Percentiles rank a stretch among this genome's conserved stretches.
These are phyloP conservation scores for Perizoma affinitatum DNA, from an alignment of 2,888 invertebrate genomes.

Conservation along the genomic window DNA sequence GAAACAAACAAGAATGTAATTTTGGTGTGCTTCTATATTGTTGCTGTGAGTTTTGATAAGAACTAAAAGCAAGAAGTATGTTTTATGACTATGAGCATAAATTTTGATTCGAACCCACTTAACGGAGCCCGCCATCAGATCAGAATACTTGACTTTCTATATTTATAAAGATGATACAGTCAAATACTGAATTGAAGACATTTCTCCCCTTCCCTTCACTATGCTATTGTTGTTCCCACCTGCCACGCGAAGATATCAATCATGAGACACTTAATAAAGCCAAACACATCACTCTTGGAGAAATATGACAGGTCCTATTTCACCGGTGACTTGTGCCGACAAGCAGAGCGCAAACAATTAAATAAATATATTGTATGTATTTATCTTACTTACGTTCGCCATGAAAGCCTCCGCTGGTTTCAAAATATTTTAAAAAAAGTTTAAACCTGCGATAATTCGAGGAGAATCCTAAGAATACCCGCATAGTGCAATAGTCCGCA, in stretches of 20 bases:
- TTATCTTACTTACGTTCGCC: slow-evolving; percentile 31
- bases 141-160: no score
- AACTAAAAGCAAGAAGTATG: no score
- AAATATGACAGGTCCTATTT: slow-evolving; percentile 40
- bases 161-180: slow-evolving; percentile 24
- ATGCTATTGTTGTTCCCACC: slow-evolving; percentile 52
- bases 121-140: no score
- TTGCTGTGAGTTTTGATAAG: background rate
- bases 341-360: slow-evolving; percentile 30
- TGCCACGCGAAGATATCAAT: slow-evolving; percentile 69
- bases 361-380: slow-evolving; percentile 30
- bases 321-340: slow-evolving; percentile 30
- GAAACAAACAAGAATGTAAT: slow-evolving; percentile 4
- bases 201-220: slow-evolving; percentile 32
- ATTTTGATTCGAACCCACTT: no score
- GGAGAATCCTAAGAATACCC: no score
- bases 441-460: slow-evolving; percentile 19
- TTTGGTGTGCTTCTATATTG: slow-evolving; percentile 12
- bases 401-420: background rate
- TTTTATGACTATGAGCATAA: no score
- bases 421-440: background rate
- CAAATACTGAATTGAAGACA: slow-evolving; percentile 20
- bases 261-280: slow-evolving; percentile 78
- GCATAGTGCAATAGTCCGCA: no score
- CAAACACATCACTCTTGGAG: slow-evolving; percentile 46